Percentiles rank a stretch among this genome's conserved stretches.
These are phyloP conservation scores for Halictus rubicundus DNA, from an alignment of 1,140 invertebrate species.

Conservation along the genomic window DNA sequence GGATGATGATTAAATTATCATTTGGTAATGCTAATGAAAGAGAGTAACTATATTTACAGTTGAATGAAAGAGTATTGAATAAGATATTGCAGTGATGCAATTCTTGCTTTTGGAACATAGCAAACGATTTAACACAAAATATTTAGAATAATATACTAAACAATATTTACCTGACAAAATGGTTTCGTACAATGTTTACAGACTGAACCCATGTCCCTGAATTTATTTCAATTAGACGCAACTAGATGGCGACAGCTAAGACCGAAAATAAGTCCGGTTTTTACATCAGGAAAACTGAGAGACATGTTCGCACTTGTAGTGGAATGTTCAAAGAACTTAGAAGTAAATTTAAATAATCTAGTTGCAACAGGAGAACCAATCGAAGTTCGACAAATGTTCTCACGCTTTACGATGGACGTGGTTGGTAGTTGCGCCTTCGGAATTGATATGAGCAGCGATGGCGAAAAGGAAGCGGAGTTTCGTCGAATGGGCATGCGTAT, in stretches of 20 bases:
- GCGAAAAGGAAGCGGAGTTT: no score
- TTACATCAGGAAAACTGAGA: constrained; percentile 55
- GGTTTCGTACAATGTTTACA: constrained; percentile 17
- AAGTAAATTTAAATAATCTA: constrained; percentile 44
- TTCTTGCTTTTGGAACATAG: no score
- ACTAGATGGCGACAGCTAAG: constrained; percentile 62
- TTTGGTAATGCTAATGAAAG: no score
- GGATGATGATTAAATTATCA: no score
- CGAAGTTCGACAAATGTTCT: constrained; percentile 79
- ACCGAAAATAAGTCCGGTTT: constrained; percentile 36
- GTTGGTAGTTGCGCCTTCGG: constrained; percentile 81
- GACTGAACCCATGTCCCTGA: constrained; percentile 45
- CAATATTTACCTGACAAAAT: no score
- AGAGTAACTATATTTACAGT: no score
- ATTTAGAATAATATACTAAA: no score
- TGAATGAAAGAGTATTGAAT: no score
- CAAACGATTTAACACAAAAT: no score
- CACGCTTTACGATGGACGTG: constrained; percentile 80
- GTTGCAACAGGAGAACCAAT: constrained; percentile 68
- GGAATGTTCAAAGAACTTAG: constrained; percentile 75
- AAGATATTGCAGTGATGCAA: no score
- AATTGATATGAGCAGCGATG: no score
- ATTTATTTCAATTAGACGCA: constrained; percentile 57
- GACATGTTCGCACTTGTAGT: constrained; percentile 68
- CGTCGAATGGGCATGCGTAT: no score